These are phyloP conservation scores for Magallana angulata DNA, from an alignment of 1,140 invertebrate genomes.

Conservation along the genomic window DNA sequence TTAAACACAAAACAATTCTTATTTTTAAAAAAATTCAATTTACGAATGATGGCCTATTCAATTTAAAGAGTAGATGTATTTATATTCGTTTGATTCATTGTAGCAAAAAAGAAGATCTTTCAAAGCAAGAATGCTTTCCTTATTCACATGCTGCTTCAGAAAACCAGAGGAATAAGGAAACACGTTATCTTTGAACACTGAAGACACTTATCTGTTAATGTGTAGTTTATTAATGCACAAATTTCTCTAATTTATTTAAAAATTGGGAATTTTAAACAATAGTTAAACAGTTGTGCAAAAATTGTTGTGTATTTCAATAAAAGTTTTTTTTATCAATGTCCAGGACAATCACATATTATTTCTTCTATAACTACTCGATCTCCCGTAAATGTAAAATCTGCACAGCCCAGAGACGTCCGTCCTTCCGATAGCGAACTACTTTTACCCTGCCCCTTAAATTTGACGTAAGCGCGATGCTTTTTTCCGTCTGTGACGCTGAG, in stretches of 20 bases:
- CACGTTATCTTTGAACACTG: not conserved
- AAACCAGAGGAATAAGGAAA: not conserved
- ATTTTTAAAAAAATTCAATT: too few species aligned
- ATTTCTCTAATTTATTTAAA: too few species aligned
- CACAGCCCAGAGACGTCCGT: not conserved
- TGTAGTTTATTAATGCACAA: not conserved
- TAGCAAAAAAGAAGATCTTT: not conserved
- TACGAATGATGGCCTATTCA: too few species aligned
- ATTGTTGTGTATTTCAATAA: not conserved
- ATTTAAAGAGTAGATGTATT: too few species aligned
- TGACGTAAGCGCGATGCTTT: constrained; percentile 8
- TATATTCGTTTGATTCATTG: not conserved
- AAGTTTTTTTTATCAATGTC: not conserved
- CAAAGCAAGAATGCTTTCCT: not conserved
- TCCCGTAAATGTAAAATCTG: not conserved
- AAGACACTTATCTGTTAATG: not conserved
- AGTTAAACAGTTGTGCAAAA: not conserved
- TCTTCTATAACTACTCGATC: constrained; percentile 21
- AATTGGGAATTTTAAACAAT: not conserved
- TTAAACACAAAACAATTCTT: too few species aligned
- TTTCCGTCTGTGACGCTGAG: not conserved
- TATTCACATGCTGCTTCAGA: not conserved
- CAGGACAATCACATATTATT: constrained; percentile 46
- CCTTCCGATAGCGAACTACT: not conserved
- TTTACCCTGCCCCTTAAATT: not conserved